These are phyloP conservation scores for Rhyacophila evoluta DNA, from an alignment of 2,888 invertebrate species.

Conservation along the genomic window DNA sequence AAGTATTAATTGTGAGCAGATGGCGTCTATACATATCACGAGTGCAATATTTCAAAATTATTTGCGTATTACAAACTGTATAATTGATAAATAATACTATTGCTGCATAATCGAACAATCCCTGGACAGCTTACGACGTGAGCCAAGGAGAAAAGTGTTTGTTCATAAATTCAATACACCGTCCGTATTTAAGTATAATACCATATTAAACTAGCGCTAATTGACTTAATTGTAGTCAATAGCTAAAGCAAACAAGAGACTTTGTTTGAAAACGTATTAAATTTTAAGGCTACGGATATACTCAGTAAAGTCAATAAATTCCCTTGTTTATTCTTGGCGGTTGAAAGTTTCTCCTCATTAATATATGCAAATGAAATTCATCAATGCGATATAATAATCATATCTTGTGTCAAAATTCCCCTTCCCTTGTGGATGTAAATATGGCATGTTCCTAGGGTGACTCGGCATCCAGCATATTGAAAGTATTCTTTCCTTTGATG, in stretches of 20 bases:
- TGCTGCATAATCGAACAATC: no score
- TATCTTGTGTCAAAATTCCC: slow-evolving; percentile 33
- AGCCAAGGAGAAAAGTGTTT: no score
- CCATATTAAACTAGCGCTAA: not conserved
- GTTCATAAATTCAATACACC: no score
- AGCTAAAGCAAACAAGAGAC: not conserved
- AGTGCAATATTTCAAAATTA: no score
- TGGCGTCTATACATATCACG: no score
- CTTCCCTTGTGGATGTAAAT: not conserved
- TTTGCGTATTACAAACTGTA: no score
- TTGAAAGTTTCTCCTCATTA: not conserved
- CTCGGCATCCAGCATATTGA: no score
- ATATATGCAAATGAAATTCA: slow-evolving; percentile 37
- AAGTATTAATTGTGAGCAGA: no score
- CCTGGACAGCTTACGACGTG: no score
- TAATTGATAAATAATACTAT: no score
- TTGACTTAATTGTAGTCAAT: not conserved
- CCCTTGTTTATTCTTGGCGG: not conserved
- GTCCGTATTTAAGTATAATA: no score
- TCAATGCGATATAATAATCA: slow-evolving; percentile 43
- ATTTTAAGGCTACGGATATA: not conserved
- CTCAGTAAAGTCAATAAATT: not conserved
- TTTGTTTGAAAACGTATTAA: not conserved
- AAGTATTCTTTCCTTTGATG: no score
- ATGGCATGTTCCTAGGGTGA: not conserved